phyloP scores from a whole-genome alignment of 2,113 vertebrate genomes.

The Syngnathus typhle region DNA sequence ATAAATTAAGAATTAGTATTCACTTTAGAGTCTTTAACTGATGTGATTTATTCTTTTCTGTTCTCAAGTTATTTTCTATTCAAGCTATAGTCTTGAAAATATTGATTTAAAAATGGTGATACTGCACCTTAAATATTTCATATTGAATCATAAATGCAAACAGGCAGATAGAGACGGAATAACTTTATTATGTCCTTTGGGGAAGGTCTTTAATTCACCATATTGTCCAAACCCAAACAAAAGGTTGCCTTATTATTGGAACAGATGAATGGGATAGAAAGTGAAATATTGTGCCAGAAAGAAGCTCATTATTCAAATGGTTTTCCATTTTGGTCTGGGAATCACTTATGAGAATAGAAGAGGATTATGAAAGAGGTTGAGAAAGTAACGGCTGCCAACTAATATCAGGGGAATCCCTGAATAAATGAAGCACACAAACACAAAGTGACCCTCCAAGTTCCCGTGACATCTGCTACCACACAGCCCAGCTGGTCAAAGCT shows the following conservation, averaged over 20 bases:
- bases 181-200: constrained; percentile 5
- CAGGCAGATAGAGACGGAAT: background rate
- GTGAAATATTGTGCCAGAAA: constrained; percentile 41
- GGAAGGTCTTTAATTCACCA: constrained; percentile 10
- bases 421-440: constrained; percentile 41
- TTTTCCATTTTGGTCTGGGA: constrained; percentile 51
- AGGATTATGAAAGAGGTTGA: constrained; percentile 49
- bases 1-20: background rate
- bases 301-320: constrained; percentile 41
- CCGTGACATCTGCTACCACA: constrained; percentile 49
- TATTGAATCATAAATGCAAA: background rate
- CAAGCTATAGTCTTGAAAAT: background rate
- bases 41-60: background rate
- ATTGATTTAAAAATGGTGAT: too few species aligned
- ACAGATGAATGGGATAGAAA: constrained; percentile 29
- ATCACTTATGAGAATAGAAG: constrained; percentile 37
- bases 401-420: constrained; percentile 54
- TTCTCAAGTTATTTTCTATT: background rate
- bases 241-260: constrained; percentile 41
- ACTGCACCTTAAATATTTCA: background rate
- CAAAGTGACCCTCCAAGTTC: constrained; percentile 34
- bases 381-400: constrained; percentile 49
- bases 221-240: constrained; percentile 22
- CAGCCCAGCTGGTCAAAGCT: constrained; percentile 30
- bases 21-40: background rate